These are phyloP conservation scores for Heliconius cydno DNA, from an alignment of 2,888 invertebrate species.

Conservation along the genomic window DNA sequence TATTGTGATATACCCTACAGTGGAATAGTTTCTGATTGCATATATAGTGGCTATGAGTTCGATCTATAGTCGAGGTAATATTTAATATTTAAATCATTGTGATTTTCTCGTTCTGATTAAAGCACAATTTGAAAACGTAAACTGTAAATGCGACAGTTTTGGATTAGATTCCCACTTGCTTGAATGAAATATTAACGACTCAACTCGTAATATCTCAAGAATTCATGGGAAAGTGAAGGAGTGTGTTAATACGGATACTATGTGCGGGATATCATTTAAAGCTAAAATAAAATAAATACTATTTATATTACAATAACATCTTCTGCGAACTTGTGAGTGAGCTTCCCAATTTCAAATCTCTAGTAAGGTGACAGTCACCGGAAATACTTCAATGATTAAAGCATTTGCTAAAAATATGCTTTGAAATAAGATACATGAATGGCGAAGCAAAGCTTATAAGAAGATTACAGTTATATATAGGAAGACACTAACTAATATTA, in stretches of 20 bases:
- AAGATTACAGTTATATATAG: background rate
- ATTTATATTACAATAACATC: background rate
- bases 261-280: too few species aligned
- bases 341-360: background rate
- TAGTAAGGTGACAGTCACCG: background rate
- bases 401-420: background rate
- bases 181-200: too few species aligned
- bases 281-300: background rate
- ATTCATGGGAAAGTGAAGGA: too few species aligned
- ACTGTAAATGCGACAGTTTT: too few species aligned
- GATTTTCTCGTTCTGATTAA: background rate
- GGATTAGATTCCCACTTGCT: too few species aligned
- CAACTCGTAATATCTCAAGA: too few species aligned
- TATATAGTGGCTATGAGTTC: background rate
- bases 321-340: background rate
- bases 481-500: background rate
- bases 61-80: background rate
- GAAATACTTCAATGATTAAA: background rate
- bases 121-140: too few species aligned
- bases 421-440: background rate
- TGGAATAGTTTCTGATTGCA: background rate
- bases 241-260: too few species aligned
- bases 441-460: background rate
- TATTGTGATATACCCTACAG: too few species aligned
- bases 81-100: background rate